These are phyloP conservation scores for Chamaetylas fuelleborni DNA, from an alignment of 2,113 vertebrate species.

Conservation along the genomic window DNA sequence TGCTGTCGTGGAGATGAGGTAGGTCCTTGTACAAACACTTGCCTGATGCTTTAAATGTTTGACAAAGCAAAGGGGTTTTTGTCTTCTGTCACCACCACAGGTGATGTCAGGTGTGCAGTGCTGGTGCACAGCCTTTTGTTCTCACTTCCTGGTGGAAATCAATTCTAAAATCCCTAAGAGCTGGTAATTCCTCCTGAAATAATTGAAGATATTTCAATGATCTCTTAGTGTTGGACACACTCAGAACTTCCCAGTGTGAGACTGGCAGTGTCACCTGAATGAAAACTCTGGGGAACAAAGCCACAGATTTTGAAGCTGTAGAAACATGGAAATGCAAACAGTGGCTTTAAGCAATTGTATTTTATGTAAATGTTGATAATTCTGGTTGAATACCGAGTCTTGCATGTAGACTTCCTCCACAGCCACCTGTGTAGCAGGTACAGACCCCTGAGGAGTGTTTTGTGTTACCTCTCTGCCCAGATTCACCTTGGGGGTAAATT, in stretches of 20 bases:
- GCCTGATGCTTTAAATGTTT: neutral
- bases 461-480: neutral
- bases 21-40: neutral
- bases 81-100: neutral
- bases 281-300: neutral
- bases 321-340: neutral
- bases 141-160: neutral
- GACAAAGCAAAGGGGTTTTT: neutral
- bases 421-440: neutral
- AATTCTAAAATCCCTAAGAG: neutral
- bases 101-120: neutral
- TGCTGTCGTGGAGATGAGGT: neutral
- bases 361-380: neutral
- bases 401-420: rapidly evolving
- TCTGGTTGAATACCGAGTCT: neutral
- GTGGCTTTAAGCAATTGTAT: neutral
- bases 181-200: neutral
- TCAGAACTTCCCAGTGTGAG: neutral
- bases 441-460: neutral
- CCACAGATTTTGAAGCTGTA: neutral
- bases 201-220: neutral
- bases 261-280: no score
- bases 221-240: neutral
- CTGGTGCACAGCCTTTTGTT: rapidly evolving
- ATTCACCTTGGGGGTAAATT: neutral